Base-by-base conservation (phyloP, 2,797 vertebrate species). In the Dermochelys coriacea region DNA sequence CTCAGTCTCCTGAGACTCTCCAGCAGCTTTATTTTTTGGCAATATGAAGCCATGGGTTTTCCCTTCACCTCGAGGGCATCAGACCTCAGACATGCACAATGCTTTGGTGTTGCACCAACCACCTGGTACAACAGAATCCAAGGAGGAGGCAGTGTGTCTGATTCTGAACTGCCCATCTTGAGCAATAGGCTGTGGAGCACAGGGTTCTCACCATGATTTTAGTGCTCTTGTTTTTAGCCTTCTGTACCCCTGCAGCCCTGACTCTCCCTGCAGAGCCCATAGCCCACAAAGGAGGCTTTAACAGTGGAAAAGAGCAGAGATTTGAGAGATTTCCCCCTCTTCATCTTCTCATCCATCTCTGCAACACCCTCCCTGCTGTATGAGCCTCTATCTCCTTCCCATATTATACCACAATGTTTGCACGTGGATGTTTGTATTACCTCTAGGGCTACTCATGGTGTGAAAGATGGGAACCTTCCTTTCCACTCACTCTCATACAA, bases 61-160 rank as follows among this genome's bases (percentile, higher is more conserved):
- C 25, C 25, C 54, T 21, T 75, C 37, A 34, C 5, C 1, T 1
- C 49, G 34, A 55, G 8, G 59, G 31, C 11, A 50, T 55, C 5
- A 71, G 68, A 11, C 52, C 64, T 15, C 31, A 8, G 25, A 29
- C 15, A 29, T 29, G 27, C 45, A 47, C 45, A 29, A 47, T 29
- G 25, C 23, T 27, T 37, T 54, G 50, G 7, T 78, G 80, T 61
- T 41, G 12, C 71, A 83, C 41, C 41, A 68, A 12, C 49, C 23
- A 29, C 8, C 2, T 0, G 19, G 1, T 31, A 10, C n/a, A 59
- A 19, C n/a, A 80, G 52, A 54, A 41, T 6, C 52, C 14, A 27
- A 75, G 47, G 8, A n/a, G 1, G 2, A 6, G 12, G 50, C 27
- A 75, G 51, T 49, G n/a, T 27, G 45, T 47, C 45, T 47, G 45